Base-by-base conservation (phyloP, 2,888 invertebrate species). In the Leptopilina myrica region DNA sequence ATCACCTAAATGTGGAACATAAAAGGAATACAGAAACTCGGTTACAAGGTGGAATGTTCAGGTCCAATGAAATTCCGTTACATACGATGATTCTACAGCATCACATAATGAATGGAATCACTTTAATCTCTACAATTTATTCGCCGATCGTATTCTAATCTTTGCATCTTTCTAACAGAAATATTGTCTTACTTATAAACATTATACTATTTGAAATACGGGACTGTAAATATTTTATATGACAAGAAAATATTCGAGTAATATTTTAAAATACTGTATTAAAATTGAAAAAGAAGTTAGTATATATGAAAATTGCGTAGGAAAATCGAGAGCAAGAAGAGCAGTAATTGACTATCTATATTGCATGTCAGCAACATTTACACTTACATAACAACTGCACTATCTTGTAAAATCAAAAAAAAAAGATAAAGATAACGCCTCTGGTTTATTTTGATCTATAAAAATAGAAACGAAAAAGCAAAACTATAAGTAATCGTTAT, bases 21-120 rank as follows among this genome's bases (percentile, higher is more conserved):
- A 1, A 26, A 56, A 11, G 53, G 15, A 73, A 56, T 33, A n/a
- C 56, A 33, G 56, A 40, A 73, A 73, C 56, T n/a, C 15, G 33
- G 73, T 56, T 73, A 73, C 56, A 73, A 73, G 56, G 33, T 73
- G 56, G 53, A 73, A 15, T 56, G 56, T 56, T 56, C 69, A 53
- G 53, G 69, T 69, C 69, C 53, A 69, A 14, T 73, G 73, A n/a
- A 73, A 73, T 56, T 56, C 73, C 73, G 73, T 73, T 73, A 56
- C 33, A 15, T 33, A 33, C 14, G 46, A 15, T 33, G 33, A 73
- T 33, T 73, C 56, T n/a, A 56, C 56, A 20, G 33, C 33, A 73
- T 53, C 56, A n/a, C 9, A n/a, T 73, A 56, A 73, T 73, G 56
- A 73, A 73, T 73, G 56, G 73, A 56, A 73, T 73, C 56, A 73